Percentiles rank a stretch among this genome's conserved stretches.
Conservation (phyloP, 2,113 vertebrate genomes). For the Apeltes quadracus region DNA sequence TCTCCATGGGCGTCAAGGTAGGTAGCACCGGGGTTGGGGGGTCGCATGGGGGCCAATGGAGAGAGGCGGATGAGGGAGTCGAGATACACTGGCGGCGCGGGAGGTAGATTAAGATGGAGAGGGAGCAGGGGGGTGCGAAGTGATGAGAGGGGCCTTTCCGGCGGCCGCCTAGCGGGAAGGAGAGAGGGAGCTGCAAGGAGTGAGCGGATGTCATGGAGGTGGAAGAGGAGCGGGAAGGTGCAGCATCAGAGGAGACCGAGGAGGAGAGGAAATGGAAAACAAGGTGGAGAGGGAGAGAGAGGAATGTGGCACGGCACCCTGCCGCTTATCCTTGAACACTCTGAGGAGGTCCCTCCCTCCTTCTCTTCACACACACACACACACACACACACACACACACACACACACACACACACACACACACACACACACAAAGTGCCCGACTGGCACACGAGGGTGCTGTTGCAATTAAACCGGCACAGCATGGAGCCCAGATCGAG, state of each 20-base stretch:
- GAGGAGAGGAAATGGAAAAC: conserved; percentile 56
- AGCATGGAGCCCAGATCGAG: conserved; percentile 74
- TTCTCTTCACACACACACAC: conserved; percentile 39
- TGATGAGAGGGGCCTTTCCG: conserved; percentile 23
- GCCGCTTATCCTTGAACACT: conserved; percentile 84
- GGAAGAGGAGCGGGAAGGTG: conserved; percentile 15
- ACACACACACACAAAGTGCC: conserved; percentile 45
- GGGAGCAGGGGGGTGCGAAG: neutral
- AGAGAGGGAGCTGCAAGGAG: conserved; percentile 9
- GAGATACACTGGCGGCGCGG: conserved; percentile 16
- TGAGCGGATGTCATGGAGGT: conserved; percentile 8
- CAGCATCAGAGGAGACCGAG: conserved; percentile 15
- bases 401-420: conserved; percentile 23
- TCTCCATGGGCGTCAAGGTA: conserved; percentile 64
- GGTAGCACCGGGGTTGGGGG: conserved; percentile 48
- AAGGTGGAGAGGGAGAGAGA: conserved; percentile 61
- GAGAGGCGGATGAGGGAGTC: conserved; percentile 15
- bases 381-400: conserved; percentile 30
- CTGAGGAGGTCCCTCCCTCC: conserved; percentile 74
- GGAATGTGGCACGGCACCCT: conserved; percentile 69
- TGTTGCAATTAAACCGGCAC: conserved; percentile 82
- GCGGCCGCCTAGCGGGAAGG: conserved; percentile 9
- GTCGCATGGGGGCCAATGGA: neutral
- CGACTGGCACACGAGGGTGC: conserved; percentile 77
- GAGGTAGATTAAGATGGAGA: conserved; percentile 37